Base-by-base conservation (phyloP, 2,797 vertebrate species). In the Poecilia wingei region DNA sequence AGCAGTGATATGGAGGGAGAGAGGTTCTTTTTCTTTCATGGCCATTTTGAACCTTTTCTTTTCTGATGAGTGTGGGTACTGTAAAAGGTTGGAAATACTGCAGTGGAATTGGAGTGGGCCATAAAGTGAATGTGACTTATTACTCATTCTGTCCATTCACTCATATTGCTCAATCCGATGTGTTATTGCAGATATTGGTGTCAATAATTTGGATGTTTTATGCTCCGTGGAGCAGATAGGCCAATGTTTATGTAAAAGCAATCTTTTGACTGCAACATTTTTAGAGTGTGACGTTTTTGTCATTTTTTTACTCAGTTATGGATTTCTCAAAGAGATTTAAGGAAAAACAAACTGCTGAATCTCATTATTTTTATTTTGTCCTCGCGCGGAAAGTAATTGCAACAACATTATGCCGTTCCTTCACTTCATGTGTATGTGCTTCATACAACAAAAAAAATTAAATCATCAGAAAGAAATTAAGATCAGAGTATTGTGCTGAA, bases 101-200 rank as follows among this genome's bases (percentile, higher is more conserved):
- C n/a, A 61, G n/a, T 46, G 2, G 28, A 28, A 31, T 22, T 36
- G 47, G 8, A 41, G 36, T 13, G 49, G 18, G 25, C 12, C 41
- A 72, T 28, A 20, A n/a, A 14, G 13, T n/a, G 36, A 25, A 55
- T 74, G 25, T 43, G 39, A n/a, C 51, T 25, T n/a, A 57, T 57
- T 28, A 74, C n/a, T 75, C n/a, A 61, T 61, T 61, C 41, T 69
- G 39, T 45, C 39, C 39, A 69, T 43, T 69, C 66, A n/a, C 66
- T 69, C 68, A 45, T 28, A 28, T 28, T 45, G 59, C 28, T 33
- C 55, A 47, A 46, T 45, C 47, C 43, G 3, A 16, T 64, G 57
- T 47, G 2, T 75, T 47, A 33, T 22, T 22, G 6, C 43, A 70
- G 43, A 47, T 31, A 57, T 53, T 74, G 25, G 53, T 74, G 13